Base-by-base conservation (phyloP, 2,113 vertebrate species). In the Salvelinus alpinus region DNA sequence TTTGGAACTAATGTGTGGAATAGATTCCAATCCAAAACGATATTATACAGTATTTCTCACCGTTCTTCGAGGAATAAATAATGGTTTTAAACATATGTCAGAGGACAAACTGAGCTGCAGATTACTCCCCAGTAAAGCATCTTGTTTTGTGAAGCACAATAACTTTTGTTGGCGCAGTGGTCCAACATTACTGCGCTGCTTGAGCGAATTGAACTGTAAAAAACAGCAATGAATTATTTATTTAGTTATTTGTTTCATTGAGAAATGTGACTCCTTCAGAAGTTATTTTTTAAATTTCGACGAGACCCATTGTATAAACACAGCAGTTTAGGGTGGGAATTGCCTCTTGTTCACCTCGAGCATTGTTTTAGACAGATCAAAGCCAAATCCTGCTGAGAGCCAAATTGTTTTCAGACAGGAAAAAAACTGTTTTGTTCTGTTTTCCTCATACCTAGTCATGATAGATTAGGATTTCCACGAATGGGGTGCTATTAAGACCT, bases 61-160 rank as follows among this genome's bases (percentile, higher is more conserved):
- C 9, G n/a, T 67, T 67, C 25, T 31, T 67, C 24, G 25, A 22
- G 67, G 34, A 38, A 47, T 18, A 44, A 47, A 65, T 44, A 2
- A 65, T 13, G 7, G 20, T 67, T 38, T 83, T 82, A 65, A 60
- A 80, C 64, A 84, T 60, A 72, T 29, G 18, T 73, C n/a, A 70
- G 65, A 67, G 22, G 13, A 65, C 9, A 74, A 77, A 67, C 9
- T 38, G 29, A 76, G 38, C 71, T 72, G 59, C 65, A 80, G 83
- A 81, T 88, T 91, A 86, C 76, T 68, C 31, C 29, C 13, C 38
- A 68, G 24, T 70, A 48, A 78, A 81, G 75, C 57, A 34, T 29
- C 47, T 77, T 77, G 54, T 64, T 75, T 75, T 67, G 44, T 20
- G 48, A 27, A 65, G 25, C 22, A 77, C 75, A 71, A 71, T 47